Conservation (phyloP, 2,888 invertebrate genomes). For the Nymphalis urticae region DNA sequence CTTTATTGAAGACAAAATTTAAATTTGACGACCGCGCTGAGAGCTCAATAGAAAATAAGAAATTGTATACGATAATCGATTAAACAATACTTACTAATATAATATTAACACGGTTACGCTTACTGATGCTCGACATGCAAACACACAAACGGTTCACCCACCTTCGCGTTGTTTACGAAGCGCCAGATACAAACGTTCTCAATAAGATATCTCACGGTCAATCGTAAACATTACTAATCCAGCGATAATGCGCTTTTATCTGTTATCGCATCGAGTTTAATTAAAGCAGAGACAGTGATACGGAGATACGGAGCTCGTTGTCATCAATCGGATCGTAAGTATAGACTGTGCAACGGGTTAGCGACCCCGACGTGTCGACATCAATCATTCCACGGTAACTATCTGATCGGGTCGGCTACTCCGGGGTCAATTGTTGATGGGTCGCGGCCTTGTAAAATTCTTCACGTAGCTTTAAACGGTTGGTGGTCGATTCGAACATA, state of each 20-base stretch:
- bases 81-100: neutral
- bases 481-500: too few species aligned
- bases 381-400: conserved; percentile 11
- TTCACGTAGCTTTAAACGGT: too few species aligned
- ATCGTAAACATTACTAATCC: conserved; percentile 3
- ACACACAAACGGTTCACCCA: neutral
- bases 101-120: neutral
- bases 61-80: neutral
- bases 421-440: neutral
- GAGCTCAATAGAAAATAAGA: neutral
- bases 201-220: conserved; percentile 1
- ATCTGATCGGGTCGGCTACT: conserved; percentile 11
- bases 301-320: neutral
- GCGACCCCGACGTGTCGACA: conserved; percentile 13
- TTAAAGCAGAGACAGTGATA: conserved; percentile 8
- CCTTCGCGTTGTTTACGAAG: neutral
- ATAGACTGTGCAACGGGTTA: conserved; percentile 14
- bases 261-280: conserved; percentile 11
- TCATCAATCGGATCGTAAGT: neutral
- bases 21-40: neutral
- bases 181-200: neutral
- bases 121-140: neutral
- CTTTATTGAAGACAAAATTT: too few species aligned
- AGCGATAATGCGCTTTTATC: conserved; percentile 5
- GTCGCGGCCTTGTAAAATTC: too few species aligned